Conservation (phyloP, 2,888 invertebrate species). For the Macrophya alboannulata region DNA sequence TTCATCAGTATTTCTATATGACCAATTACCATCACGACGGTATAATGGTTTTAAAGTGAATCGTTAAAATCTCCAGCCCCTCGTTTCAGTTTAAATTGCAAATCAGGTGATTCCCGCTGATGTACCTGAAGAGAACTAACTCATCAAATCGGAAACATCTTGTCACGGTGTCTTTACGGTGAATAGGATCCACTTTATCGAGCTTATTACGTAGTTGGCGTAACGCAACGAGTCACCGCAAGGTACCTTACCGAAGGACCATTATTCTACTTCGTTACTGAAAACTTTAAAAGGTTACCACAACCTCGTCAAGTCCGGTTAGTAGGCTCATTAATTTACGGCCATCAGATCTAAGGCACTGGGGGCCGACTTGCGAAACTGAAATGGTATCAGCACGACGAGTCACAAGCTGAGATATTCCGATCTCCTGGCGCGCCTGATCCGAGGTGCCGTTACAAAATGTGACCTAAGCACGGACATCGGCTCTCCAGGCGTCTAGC, state of each 20-base stretch:
- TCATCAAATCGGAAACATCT: conserved; percentile 21
- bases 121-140: background rate
- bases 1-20: background rate
- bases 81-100: conserved; percentile 12
- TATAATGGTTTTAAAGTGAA: conserved; percentile 7
- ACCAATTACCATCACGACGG: background rate
- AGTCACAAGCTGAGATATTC: conserved; percentile 44
- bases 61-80: conserved; percentile 25
- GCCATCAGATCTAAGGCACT: conserved; percentile 54
- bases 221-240: conserved; percentile 6
- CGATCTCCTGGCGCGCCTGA: conserved; percentile 49
- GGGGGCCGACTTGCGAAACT: conserved; percentile 55
- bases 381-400: conserved; percentile 54
- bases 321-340: conserved; percentile 54
- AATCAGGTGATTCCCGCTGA: background rate
- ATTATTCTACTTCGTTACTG: conserved; percentile 25
- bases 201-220: conserved; percentile 12
- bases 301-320: conserved; percentile 44
- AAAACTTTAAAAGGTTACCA: conserved; percentile 26
- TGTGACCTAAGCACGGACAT: conserved; percentile 47
- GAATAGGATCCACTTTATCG: conserved; percentile 19
- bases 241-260: background rate
- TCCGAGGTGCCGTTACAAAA: conserved; percentile 51
- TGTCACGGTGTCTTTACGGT: conserved; percentile 21
- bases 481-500: conserved; percentile 20